Conservation (phyloP, 2,888 invertebrate genomes). For the Branchipolynoe longqiensis region DNA sequence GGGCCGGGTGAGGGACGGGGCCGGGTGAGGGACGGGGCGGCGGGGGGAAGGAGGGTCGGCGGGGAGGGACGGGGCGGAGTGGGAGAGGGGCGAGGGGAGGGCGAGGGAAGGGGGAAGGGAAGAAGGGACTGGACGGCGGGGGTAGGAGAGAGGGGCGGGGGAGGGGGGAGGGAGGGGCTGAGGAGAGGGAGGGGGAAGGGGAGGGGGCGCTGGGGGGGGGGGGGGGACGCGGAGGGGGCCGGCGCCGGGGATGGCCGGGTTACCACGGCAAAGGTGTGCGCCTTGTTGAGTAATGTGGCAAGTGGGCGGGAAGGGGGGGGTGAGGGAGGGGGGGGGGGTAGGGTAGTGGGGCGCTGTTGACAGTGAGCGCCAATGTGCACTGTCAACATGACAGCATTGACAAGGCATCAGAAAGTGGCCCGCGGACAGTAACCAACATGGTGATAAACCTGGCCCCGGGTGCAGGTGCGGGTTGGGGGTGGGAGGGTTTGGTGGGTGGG, state of each 20-base stretch:
- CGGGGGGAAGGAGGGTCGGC: not conserved
- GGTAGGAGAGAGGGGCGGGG: not conserved
- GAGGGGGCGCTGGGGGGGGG: not conserved
- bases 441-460: too few species aligned
- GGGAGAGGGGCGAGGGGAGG: not conserved
- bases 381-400: not conserved
- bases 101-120: not conserved
- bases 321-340: not conserved
- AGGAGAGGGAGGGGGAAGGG: not conserved
- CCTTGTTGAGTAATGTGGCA: not conserved
- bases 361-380: slow-evolving; percentile 26
- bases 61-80: too few species aligned
- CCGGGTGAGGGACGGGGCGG: not conserved
- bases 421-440: too few species aligned
- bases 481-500: too few species aligned
- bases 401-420: not conserved
- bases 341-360: not conserved
- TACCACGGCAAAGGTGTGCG: not conserved
- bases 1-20: not conserved
- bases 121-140: not conserved
- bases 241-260: not conserved
- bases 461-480: too few species aligned
- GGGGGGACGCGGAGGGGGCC: not conserved
- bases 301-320: not conserved
- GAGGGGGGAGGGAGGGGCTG: not conserved